A percentile compares a stretch with the other conserved stretches of the same genome.
phyloP scores from a whole-genome alignment of 1,140 invertebrate genomes.

The Prorops nasuta region DNA sequence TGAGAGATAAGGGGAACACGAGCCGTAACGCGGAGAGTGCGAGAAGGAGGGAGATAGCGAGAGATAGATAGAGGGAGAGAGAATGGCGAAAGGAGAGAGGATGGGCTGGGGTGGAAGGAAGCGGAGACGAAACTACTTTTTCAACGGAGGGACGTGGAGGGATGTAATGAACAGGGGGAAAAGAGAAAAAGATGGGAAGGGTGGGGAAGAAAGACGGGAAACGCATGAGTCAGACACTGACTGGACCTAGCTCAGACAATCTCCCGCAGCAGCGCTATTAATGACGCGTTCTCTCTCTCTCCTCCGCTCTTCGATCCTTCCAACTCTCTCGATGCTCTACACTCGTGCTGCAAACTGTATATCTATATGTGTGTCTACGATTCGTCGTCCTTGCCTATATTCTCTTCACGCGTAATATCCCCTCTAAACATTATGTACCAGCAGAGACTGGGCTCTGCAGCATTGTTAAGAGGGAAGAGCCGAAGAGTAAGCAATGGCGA shows the following conservation, averaged over 20 bases:
- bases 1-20: conserved; percentile 51
- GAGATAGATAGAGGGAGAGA: conserved; percentile 9
- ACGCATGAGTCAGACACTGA: conserved; percentile 30
- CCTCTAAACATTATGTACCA: no score
- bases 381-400: background rate
- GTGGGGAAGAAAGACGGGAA: conserved; percentile 17
- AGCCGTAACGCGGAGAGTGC: conserved; percentile 9
- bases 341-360: no score
- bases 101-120: conserved; percentile 22
- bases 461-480: no score
- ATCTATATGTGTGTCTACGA: conserved; percentile 3
- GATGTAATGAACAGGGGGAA: background rate
- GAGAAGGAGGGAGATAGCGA: conserved; percentile 12
- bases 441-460: no score
- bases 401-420: no score
- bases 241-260: conserved; percentile 26
- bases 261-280: conserved; percentile 36
- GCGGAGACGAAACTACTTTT: conserved; percentile 8
- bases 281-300: conserved; percentile 17
- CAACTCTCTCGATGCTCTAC: no score
- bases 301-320: background rate
- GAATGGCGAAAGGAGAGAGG: conserved; percentile 24
- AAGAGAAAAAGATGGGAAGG: conserved; percentile 7
- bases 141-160: background rate
- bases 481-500: no score